Conservation (phyloP, 2,113 vertebrate species). For the Cinclus mexicanus region DNA sequence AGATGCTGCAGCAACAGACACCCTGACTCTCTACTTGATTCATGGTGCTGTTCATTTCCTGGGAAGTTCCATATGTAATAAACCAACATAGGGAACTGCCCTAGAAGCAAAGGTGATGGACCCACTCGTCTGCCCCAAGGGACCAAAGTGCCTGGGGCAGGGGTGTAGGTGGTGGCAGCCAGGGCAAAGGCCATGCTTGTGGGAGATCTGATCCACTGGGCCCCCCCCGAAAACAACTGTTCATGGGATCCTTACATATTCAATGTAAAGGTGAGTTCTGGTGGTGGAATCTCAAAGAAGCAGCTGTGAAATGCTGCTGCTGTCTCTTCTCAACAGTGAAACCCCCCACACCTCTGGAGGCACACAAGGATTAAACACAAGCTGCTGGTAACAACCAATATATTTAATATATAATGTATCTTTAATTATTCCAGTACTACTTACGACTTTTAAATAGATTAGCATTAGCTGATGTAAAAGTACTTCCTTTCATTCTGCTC, state of each 20-base stretch:
- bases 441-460: neutral
- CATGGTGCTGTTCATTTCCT: neutral
- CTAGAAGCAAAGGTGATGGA: neutral
- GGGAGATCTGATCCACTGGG: neutral
- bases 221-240: neutral
- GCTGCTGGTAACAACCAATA: neutral
- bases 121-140: neutral
- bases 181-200: neutral
- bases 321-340: neutral
- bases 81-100: neutral
- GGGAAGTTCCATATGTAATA: neutral
- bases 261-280: neutral
- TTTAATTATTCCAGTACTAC: neutral
- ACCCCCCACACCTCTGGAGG: neutral
- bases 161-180: rapidly evolving
- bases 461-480: neutral
- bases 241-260: neutral
- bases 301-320: neutral
- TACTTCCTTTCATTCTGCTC: neutral
- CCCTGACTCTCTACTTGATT: neutral
- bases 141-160: too few relatives aligned
- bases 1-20: neutral
- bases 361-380: neutral
- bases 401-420: neutral
- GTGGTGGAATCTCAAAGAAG: neutral